Evolutionary conservation across 2,888 invertebrate species (phyloP).

Genomic region (Cheilosia impressa): DNA sequence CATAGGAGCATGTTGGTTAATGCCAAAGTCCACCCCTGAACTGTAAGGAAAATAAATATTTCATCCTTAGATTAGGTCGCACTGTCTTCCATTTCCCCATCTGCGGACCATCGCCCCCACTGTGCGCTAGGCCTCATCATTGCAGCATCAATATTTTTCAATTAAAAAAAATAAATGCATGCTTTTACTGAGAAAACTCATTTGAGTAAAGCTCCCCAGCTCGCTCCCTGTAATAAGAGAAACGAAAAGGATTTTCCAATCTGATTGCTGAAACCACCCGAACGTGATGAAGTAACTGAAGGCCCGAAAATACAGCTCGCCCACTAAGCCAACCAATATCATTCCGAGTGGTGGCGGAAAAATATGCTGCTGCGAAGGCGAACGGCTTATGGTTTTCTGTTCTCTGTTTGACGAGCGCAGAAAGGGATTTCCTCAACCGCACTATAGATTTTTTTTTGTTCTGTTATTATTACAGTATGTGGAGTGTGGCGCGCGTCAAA

Average conservation of each 20-base stretch:
- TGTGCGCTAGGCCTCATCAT: no score
- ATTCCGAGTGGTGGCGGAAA: no score
- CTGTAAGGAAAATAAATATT: no score
- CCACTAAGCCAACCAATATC: no score
- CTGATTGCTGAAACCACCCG: slow-evolving; percentile 48
- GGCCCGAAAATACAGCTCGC: no score
- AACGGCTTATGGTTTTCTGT: slow-evolving; percentile 4
- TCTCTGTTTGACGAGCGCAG: slow-evolving; percentile 7
- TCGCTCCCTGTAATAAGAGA: slow-evolving; percentile 2
- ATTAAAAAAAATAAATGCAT: not conserved
- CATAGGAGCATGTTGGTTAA: no score
- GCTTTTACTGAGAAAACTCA: slow-evolving; percentile 1
- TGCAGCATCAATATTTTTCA: no score
- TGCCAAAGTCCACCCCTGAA: no score
- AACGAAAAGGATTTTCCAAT: slow-evolving; percentile 32
- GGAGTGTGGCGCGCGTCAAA: slow-evolving; percentile 9
- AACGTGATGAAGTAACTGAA: not conserved
- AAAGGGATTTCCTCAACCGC: slow-evolving; percentile 7
- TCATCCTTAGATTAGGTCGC: no score
- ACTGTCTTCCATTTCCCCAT: no score
- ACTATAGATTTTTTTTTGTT: not conserved
- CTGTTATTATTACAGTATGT: not conserved
- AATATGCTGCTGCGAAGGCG: no score
- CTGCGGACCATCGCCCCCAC: no score
- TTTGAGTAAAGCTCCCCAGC: slow-evolving; percentile 5